phyloP scores from a whole-genome alignment of 2,888 invertebrate genomes.

The Thymelicus lineola region DNA sequence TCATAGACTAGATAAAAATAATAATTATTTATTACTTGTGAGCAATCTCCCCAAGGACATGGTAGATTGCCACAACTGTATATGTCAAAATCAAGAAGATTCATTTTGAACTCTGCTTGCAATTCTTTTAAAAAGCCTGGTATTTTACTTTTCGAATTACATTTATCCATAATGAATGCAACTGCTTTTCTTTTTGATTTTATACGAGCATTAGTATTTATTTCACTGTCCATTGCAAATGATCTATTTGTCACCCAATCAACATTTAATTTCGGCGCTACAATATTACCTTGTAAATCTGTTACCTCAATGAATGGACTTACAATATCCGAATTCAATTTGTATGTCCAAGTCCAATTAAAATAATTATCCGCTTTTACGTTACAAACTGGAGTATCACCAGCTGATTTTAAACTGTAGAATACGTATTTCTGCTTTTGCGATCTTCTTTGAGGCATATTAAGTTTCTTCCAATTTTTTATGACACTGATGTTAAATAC shows the following conservation, averaged over 20 bases:
- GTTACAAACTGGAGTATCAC: conserved; percentile 61
- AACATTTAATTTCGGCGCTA: conserved; percentile 58
- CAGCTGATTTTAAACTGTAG: conserved; percentile 59
- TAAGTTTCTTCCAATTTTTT: conserved; percentile 47
- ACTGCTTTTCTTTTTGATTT: conserved; percentile 45
- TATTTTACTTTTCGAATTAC: conserved; percentile 46
- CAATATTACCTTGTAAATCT: conserved; percentile 53
- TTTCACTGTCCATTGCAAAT: conserved; percentile 42
- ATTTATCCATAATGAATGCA: conserved; percentile 54
- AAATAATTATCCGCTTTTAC: conserved; percentile 62
- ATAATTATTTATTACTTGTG: conserved; percentile 59
- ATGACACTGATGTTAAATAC: conserved; percentile 60
- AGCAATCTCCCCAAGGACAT: conserved; percentile 58
- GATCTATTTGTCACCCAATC: conserved; percentile 51
- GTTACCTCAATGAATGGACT: conserved; percentile 69
- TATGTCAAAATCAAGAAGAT: conserved; percentile 72
- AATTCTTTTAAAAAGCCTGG: conserved; percentile 59
- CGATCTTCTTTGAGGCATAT: conserved; percentile 56
- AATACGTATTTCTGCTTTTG: conserved; percentile 70
- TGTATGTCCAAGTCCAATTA: conserved; percentile 80
- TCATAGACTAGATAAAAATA: conserved; percentile 71
- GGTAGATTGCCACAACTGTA: conserved; percentile 63
- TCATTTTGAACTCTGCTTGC: conserved; percentile 64
- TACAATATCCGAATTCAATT: conserved; percentile 68
- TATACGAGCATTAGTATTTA: conserved; percentile 45